Base-by-base conservation (phyloP, 2,797 vertebrate species). In the Phoebastria nigripes region DNA sequence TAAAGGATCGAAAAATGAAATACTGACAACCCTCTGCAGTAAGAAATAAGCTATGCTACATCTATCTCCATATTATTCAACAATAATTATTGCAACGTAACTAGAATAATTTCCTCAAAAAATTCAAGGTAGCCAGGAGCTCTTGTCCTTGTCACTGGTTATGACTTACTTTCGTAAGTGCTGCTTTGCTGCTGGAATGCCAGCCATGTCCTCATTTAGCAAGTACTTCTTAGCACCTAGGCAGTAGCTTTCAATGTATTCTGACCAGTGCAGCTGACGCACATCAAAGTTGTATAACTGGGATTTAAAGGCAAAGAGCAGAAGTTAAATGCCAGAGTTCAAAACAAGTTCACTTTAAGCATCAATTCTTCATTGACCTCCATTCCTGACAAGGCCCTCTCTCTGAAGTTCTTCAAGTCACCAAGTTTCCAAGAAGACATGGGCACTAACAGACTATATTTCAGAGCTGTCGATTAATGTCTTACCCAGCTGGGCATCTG, bases 211-310 rank as follows among this genome's bases (percentile, higher is more conserved):
- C 96, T 99, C 99, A 24, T 99, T 99, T 98, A 99, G 95, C 87
- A 99, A 98, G 58, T 99, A 99, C 94, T 99, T 99, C 98, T 99
- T 99, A 70, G 99, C 98, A 95, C 99, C 99, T 79, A 99, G 98
- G 96, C 99, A 99, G 84, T 99, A 99, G 85, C 99, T 99, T 97
- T 99, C 99, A 11, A 99, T 99, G 97, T 99, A 99, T 97, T 99
- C 99, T 1, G 99, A 98, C 99, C 99, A 99, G 97, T 99, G 99
- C 95, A 99, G 97, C 97, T 99, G 99, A 56, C 99, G 99, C 71
- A 99, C 98, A n/a, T 99, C 99, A 15, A 99, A 99, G 98, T 99
- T 99, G 97, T 99, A 99, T 15, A 98, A 97, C 99, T 99, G 98
- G 33, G 94, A 97, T 89, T 91, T 70, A 86, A 96, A 87, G 81